Evolutionary conservation across 2,113 vertebrate species (phyloP).

Genomic region (Channa maculata): DNA sequence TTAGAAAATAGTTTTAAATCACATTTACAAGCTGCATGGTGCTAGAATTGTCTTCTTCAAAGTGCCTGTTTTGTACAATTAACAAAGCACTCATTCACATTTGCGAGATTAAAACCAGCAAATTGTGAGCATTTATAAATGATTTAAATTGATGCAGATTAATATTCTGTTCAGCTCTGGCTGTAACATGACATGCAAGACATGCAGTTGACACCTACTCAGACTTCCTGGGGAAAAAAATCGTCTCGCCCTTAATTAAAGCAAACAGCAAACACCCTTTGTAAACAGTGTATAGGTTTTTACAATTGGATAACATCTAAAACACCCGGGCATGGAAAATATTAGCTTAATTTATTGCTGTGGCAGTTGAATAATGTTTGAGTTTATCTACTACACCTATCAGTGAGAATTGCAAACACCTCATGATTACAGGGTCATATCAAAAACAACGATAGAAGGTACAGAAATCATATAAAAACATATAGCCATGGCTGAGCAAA

Average conservation of each 20-base stretch:
- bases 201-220: background rate
- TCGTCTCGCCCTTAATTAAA: background rate
- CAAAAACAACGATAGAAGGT: background rate
- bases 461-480: background rate
- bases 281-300: background rate
- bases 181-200: background rate
- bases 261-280: constrained; percentile 6
- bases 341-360: background rate
- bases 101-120: too few species aligned
- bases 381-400: constrained; percentile 3
- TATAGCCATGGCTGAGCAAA: background rate
- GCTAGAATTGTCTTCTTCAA: too few species aligned
- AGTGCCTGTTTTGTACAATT: too few species aligned
- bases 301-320: background rate
- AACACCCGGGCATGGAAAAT: background rate
- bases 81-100: too few species aligned
- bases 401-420: constrained; percentile 6
- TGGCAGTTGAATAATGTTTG: background rate
- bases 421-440: constrained; percentile 11
- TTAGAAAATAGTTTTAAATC: too few species aligned
- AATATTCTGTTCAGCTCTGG: too few species aligned
- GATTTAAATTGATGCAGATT: too few species aligned
- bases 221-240: constrained; percentile 5
- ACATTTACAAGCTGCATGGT: too few species aligned
- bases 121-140: too few species aligned